Evolutionary conservation across 2,797 vertebrate species (phyloP).

Genomic region (Cyclura pinguis): DNA sequence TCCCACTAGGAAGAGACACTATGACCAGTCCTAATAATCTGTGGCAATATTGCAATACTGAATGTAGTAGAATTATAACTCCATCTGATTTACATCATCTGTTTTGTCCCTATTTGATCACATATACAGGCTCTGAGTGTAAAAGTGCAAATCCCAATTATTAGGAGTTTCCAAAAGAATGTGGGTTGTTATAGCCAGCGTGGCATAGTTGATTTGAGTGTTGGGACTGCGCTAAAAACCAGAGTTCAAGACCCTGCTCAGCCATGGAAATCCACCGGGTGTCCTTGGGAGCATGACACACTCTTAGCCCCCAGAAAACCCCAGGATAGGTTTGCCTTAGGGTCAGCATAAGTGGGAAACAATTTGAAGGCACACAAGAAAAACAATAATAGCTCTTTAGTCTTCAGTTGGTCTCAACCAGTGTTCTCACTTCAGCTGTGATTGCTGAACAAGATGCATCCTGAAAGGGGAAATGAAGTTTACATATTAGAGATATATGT

Average conservation of each 20-base stretch:
- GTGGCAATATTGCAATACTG: background rate
- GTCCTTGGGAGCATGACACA: too few relatives aligned
- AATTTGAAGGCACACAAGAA: too few relatives aligned
- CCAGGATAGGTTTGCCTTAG: too few relatives aligned
- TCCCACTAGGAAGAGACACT: background rate
- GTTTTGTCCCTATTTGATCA: background rate
- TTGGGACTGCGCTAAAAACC: too few relatives aligned
- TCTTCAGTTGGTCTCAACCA: background rate
- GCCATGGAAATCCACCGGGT: too few relatives aligned
- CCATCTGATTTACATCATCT: background rate
- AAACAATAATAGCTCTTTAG: background rate
- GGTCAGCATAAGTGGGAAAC: too few relatives aligned
- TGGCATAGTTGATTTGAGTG: too few relatives aligned
- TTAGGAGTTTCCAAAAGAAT: background rate
- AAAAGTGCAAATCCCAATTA: background rate
- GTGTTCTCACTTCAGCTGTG: slow-evolving; percentile 1
- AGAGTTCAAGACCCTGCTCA: too few relatives aligned
- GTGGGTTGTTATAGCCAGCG: background rate
- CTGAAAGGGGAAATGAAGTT: background rate
- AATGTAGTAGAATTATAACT: background rate
- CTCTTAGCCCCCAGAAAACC: too few relatives aligned
- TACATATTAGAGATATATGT: slow-evolving; percentile 6
- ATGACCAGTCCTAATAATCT: background rate
- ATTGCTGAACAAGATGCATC: background rate
- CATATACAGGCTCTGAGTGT: background rate